phyloP scores from a whole-genome alignment of 2,113 vertebrate genomes.

The Pachyramphus minor region DNA sequence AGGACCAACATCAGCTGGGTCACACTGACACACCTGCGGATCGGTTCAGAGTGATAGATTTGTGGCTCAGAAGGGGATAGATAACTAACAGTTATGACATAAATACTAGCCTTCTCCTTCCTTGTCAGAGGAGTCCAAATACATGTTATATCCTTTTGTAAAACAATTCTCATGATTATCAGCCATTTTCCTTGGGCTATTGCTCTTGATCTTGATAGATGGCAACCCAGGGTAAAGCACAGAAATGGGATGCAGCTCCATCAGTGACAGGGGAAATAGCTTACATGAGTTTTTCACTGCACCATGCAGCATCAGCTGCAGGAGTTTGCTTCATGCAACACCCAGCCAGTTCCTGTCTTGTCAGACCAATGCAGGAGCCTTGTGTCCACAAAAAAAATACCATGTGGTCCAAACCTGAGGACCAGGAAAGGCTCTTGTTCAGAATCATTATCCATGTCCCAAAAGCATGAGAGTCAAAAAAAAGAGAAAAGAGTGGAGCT shows the following conservation, averaged over 20 bases:
- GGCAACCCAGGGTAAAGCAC: not conserved
- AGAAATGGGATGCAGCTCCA: not conserved
- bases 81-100: not conserved
- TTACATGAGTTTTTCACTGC: not conserved
- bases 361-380: not conserved
- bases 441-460: not conserved
- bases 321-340: not conserved
- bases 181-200: not conserved
- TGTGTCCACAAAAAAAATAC: not conserved
- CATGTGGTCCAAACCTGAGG: not conserved
- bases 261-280: not conserved
- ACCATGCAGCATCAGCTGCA: not conserved
- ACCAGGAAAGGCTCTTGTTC: not conserved
- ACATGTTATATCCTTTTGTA: not conserved
- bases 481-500: not conserved
- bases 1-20: not conserved
- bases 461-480: not conserved
- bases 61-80: not conserved
- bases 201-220: not conserved
- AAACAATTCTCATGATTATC: not conserved
- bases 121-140: not conserved
- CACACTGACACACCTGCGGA: not conserved
- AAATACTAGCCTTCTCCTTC: not conserved
- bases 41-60: not conserved
- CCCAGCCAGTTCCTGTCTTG: not conserved